Evolutionary conservation across 2,888 invertebrate species (phyloP).

Genomic region (Sarcophaga rosellei): DNA sequence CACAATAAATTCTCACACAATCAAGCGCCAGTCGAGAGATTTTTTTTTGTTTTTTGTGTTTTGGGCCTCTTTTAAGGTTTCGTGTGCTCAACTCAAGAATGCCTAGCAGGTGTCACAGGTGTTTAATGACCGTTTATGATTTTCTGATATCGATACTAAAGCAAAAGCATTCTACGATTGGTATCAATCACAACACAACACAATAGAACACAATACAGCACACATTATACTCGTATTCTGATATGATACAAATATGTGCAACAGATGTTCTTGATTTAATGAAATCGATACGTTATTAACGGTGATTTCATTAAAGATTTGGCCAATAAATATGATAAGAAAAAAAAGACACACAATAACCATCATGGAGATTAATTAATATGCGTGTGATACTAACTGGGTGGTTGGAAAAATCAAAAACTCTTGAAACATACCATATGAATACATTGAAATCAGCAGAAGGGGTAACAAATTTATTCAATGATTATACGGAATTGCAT

Average conservation of each 20-base stretch:
- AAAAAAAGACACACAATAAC: no score
- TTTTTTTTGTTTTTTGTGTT: neutral
- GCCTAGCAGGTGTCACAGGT: slow-evolving; percentile 59
- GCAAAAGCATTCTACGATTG: neutral
- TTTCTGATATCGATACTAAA: neutral
- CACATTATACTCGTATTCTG: neutral
- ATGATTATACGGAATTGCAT: no score
- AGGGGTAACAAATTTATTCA: no score
- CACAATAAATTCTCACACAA: slow-evolving; percentile 56
- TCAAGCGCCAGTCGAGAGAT: neutral
- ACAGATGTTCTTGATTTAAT: slow-evolving; percentile 51
- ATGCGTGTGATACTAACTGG: slow-evolving; percentile 66
- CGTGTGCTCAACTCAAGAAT: slow-evolving; percentile 46
- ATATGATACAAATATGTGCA: neutral
- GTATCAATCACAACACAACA: neutral
- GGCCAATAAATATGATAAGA: neutral
- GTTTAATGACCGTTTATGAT: slow-evolving; percentile 26
- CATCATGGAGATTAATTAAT: slow-evolving; percentile 17
- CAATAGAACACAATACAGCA: neutral
- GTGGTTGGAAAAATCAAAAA: slow-evolving; percentile 55
- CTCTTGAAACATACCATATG: neutral
- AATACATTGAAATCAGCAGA: no score
- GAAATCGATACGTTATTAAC: slow-evolving; percentile 55
- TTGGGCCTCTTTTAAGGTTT: slow-evolving; percentile 53
- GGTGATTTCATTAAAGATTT: slow-evolving; percentile 40